Evolutionary conservation across 1,140 invertebrate species (phyloP).

Genomic region (Choristoneura fumiferana): DNA sequence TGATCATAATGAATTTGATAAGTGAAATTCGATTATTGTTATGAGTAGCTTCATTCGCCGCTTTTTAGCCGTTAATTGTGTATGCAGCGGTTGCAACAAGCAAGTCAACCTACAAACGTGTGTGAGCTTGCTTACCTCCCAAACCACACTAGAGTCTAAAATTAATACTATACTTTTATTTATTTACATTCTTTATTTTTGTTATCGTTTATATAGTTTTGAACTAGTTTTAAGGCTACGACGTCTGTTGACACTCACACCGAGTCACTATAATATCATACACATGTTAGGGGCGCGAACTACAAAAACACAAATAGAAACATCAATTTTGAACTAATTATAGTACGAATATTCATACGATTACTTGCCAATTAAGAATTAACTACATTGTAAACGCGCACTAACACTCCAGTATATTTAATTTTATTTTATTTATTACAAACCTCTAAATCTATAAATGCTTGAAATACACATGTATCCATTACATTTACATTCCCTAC

Average conservation of each 20-base stretch:
- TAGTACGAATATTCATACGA: constrained; percentile 3
- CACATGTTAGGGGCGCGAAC: constrained; percentile 54
- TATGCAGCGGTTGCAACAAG: constrained; percentile 30
- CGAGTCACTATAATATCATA: constrained; percentile 49
- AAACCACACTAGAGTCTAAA: constrained; percentile 54
- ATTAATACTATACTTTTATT: constrained; percentile 62
- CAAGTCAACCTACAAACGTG: constrained; percentile 33
- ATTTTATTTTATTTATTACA: constrained; percentile 22
- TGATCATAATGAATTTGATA: too few relatives aligned
- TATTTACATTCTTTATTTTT: constrained; percentile 66
- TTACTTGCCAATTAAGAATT: constrained; percentile 31
- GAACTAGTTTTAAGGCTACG: constrained; percentile 77
- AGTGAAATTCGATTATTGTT: too few relatives aligned
- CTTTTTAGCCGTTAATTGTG: too few relatives aligned
- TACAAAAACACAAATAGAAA: constrained; percentile 48
- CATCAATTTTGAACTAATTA: constrained; percentile 44
- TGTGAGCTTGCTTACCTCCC: constrained; percentile 51
- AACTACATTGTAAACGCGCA: constrained; percentile 47
- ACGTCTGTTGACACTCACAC: constrained; percentile 61
- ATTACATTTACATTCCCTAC: constrained; percentile 53
- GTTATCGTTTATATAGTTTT: constrained; percentile 69
- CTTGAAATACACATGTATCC: constrained; percentile 54
- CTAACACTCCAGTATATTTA: constrained; percentile 49
- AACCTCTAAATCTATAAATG: constrained; percentile 64
- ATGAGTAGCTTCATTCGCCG: too few relatives aligned